Base-by-base conservation (phyloP, 1,140 invertebrate species). In the Papilio polyxenes region DNA sequence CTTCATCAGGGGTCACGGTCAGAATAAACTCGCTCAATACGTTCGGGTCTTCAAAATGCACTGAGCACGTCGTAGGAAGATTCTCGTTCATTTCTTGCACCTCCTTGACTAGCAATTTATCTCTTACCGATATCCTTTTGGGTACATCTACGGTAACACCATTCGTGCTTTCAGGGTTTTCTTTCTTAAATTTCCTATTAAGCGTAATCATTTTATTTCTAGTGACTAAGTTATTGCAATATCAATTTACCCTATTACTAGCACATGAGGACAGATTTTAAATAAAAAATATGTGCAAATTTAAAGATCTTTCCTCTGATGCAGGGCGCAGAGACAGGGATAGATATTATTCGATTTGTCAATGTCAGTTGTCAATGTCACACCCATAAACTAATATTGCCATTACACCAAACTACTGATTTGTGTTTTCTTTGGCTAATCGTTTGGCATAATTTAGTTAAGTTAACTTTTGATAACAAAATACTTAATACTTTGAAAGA, bases 11-110 rank as follows among this genome's bases (percentile, higher is more conserved):
- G 31, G 95, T 94, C 37, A 99, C 97, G 49, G 95, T 96, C 51
- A 99, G 92, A 37, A 94, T 95, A 92, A 99, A 98, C 85, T 97
- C 96, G 92, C 98, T 96, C 15, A 99, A 95, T 85, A 96, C 95
- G 92, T 98, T 96, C 49, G 97, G 97, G 95, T 98, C 97, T 72
- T 96, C 96, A 92, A 99, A 99, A 65, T 95, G 94, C 6, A 98
- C 95, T 90, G 96, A 96, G 94, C 98, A 99, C 6, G 97, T 97
- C 72, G 94, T 91, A 17, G 98, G 98, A 81, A 99, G 95, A 84
- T 96, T 97, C 89, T 97, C 96, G 87, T 98, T 96, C 97, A 99
- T 97, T 95, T 99, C 98, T 95, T 98, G 97, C 15, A 99, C 97
- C 94, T 98, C 98, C 95, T 98, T 98, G 6, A 98, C 95, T 69